Evolutionary conservation across 2,888 invertebrate genomes (phyloP).

Genomic region (Ophion obscuratus): DNA sequence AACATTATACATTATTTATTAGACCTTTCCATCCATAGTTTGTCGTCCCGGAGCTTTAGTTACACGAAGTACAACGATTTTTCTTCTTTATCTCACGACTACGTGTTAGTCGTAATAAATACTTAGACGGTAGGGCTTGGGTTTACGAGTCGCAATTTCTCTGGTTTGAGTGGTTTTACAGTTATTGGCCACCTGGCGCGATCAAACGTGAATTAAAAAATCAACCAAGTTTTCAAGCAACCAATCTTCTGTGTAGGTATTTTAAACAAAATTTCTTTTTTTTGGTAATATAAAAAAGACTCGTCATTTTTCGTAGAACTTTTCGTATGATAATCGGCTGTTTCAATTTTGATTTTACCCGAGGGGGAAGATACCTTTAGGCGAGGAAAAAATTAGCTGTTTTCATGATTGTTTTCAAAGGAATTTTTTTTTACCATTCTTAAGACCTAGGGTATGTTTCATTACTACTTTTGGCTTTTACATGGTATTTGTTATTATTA

Average conservation of each 20-base stretch:
- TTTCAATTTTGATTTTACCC: background rate
- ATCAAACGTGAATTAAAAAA: background rate
- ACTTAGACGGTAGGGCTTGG: constrained; percentile 29
- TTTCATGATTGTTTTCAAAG: too few species aligned
- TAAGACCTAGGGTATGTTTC: too few species aligned
- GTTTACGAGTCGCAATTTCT: constrained; percentile 72
- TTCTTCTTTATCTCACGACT: background rate
- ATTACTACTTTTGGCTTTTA: too few species aligned
- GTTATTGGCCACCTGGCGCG: constrained; percentile 2
- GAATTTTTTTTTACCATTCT: too few species aligned
- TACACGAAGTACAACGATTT: background rate
- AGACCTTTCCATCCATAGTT: constrained; percentile 70
- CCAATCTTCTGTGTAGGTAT: background rate
- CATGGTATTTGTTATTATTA: too few species aligned
- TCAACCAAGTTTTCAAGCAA: background rate
- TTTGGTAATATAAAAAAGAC: background rate
- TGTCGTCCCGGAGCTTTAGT: constrained; percentile 19
- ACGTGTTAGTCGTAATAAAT: constrained; percentile 8
- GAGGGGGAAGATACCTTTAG: background rate
- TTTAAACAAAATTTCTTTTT: background rate
- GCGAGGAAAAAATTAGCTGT: too few species aligned
- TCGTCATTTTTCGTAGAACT: background rate
- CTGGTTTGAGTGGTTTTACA: constrained; percentile 47
- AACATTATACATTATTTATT: constrained; percentile 82
- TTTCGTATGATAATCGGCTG: background rate